These are phyloP conservation scores for Atrina japonica DNA, from an alignment of 2,888 invertebrate species.

Conservation along the genomic window DNA sequence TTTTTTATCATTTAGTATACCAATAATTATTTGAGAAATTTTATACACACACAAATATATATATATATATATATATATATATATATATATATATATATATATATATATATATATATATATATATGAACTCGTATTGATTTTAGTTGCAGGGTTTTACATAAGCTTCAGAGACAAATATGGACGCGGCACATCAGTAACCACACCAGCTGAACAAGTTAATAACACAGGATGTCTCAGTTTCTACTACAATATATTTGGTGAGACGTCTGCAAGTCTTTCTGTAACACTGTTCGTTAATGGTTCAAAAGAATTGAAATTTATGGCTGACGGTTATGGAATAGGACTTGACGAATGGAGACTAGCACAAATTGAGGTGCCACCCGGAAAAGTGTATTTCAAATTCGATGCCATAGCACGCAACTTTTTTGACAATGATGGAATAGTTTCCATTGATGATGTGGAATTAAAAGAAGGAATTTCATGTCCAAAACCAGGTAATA, in stretches of 20 bases:
- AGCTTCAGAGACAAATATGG: neutral
- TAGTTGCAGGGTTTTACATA: slow-evolving; percentile 33
- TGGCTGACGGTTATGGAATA: slow-evolving; percentile 25
- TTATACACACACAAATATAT: no score
- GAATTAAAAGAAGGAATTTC: slow-evolving; percentile 7
- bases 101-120: no score
- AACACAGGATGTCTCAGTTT: slow-evolving; percentile 30
- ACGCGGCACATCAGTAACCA: neutral
- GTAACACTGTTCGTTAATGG: slow-evolving; percentile 5
- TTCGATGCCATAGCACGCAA: slow-evolving; percentile 17
- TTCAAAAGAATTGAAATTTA: neutral
- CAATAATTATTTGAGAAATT: no score
- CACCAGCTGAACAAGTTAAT: slow-evolving; percentile 1
- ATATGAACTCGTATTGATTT: no score
- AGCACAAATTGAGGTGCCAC: slow-evolving; percentile 18
- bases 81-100: no score
- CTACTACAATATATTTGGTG: slow-evolving; percentile 38
- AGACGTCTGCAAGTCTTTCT: slow-evolving; percentile 19
- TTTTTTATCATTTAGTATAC: no score
- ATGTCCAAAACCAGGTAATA: slow-evolving; percentile 31
- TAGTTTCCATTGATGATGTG: slow-evolving; percentile 40
- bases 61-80: no score
- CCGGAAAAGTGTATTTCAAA: slow-evolving; percentile 7
- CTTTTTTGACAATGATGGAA: neutral
- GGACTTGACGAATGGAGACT: slow-evolving; percentile 31